These are phyloP conservation scores for Panurus biarmicus DNA, from an alignment of 2,113 vertebrate genomes.

Conservation along the genomic window DNA sequence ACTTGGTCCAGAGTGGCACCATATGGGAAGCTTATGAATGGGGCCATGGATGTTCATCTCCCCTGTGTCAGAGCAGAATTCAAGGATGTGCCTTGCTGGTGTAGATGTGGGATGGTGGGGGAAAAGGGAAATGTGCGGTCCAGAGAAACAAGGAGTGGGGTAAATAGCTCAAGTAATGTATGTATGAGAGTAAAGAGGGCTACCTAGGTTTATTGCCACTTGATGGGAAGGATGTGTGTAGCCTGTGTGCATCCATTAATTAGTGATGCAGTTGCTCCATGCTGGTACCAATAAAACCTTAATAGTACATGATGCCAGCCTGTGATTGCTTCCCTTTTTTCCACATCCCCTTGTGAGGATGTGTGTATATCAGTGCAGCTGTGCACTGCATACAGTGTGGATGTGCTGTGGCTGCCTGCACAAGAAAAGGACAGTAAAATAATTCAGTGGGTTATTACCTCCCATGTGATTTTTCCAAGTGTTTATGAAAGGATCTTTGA, in stretches of 20 bases:
- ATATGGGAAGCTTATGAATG: accelerated
- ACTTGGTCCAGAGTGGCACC: not conserved
- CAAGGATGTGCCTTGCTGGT: not conserved
- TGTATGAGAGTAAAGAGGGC: not conserved
- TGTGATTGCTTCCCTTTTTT: constrained; percentile 8
- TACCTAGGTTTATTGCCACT: not conserved
- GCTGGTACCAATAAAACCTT: constrained; percentile 41
- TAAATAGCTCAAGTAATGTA: not conserved
- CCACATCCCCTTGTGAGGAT: not conserved
- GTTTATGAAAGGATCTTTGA: not conserved
- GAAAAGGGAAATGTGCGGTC: not conserved
- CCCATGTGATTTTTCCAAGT: not conserved
- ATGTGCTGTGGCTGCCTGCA: not conserved
- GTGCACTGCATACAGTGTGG: not conserved
- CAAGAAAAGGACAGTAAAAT: not conserved
- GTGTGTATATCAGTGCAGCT: not conserved
- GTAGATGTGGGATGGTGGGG: not conserved
- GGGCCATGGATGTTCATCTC: not conserved
- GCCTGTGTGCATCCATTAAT: constrained; percentile 37
- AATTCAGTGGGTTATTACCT: not conserved
- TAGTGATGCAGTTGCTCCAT: constrained; percentile 6
- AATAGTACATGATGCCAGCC: not conserved
- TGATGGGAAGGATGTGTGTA: not conserved
- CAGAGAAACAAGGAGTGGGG: not conserved
- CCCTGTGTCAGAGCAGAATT: not conserved